phyloP scores from a whole-genome alignment of 2,888 invertebrate genomes.

The Amphimallon solstitiale region DNA sequence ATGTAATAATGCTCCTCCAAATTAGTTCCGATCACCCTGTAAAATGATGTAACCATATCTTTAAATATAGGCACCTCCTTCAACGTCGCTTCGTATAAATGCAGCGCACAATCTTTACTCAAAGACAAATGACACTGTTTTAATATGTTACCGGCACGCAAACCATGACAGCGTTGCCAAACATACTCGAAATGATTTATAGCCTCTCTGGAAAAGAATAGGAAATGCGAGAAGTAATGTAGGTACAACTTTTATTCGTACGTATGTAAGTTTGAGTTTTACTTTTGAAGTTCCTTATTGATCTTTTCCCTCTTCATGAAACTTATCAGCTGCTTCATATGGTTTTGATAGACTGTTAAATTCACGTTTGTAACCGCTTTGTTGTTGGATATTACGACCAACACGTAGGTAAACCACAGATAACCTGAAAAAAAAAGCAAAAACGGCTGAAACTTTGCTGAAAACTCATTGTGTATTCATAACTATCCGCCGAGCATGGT shows the following conservation, averaged over 20 bases:
- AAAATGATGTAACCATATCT: conserved; percentile 44
- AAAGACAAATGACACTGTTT: conserved; percentile 46
- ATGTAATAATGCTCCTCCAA: conserved; percentile 47
- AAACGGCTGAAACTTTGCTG: too few relatives aligned
- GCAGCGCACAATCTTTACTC: conserved; percentile 45
- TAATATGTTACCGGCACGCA: conserved; percentile 44
- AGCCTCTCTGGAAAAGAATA: conserved; percentile 40
- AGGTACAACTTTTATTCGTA: too few relatives aligned
- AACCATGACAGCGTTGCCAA: conserved; percentile 49
- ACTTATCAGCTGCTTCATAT: conserved; percentile 46
- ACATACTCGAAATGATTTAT: conserved; percentile 50
- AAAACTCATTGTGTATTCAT: too few relatives aligned
- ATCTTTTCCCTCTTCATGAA: conserved; percentile 47
- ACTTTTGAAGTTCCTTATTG: conserved; percentile 44
- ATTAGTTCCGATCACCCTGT: conserved; percentile 43
- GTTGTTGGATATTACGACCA: conserved; percentile 48
- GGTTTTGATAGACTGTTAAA: conserved; percentile 48
- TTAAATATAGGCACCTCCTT: conserved; percentile 44
- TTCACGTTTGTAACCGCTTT: conserved; percentile 47
- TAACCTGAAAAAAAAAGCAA: conserved; percentile 46
- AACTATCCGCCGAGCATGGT: too few relatives aligned
- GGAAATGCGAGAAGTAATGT: neutral
- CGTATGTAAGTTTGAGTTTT: conserved; percentile 8
- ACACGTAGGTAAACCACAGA: conserved; percentile 49
- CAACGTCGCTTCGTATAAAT: conserved; percentile 47